Evolutionary conservation across 2,113 vertebrate genomes (phyloP).

Genomic region (Oreochromis tanganicae): DNA sequence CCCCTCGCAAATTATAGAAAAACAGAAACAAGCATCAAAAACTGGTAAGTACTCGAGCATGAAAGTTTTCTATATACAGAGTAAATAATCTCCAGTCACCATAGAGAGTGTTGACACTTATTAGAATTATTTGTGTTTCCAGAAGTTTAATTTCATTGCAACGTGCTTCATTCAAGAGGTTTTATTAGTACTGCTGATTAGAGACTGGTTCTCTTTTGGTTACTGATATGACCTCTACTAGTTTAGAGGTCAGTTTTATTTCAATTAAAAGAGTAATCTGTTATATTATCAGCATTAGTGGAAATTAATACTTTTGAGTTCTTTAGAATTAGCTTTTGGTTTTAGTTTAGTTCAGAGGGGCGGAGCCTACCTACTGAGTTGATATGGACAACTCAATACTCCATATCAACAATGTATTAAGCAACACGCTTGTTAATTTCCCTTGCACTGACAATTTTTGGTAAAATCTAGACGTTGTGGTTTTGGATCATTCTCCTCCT

Average conservation of each 20-base stretch:
- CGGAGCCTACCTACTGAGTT: background rate
- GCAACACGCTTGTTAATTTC: background rate
- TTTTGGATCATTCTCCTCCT: background rate
- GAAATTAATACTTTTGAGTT: background rate
- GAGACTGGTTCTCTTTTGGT: background rate
- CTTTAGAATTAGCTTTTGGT: background rate
- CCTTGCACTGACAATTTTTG: background rate
- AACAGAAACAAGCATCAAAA: conserved; percentile 29
- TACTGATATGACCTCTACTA: background rate
- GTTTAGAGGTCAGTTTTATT: background rate
- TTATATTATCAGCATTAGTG: background rate
- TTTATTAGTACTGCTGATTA: background rate
- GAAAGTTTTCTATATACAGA: background rate
- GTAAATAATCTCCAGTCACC: background rate
- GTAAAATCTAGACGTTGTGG: background rate
- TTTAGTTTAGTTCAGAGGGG: background rate
- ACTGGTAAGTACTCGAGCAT: conserved; percentile 51
- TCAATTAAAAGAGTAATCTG: background rate
- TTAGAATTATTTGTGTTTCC: background rate
- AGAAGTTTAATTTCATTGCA: background rate
- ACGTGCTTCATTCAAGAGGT: background rate
- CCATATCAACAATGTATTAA: background rate
- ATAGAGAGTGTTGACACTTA: background rate
- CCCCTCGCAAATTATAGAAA: conserved; percentile 9
- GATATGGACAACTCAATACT: background rate